phyloP scores from a whole-genome alignment of 1,140 invertebrate genomes.

The Zophobas atratus region DNA sequence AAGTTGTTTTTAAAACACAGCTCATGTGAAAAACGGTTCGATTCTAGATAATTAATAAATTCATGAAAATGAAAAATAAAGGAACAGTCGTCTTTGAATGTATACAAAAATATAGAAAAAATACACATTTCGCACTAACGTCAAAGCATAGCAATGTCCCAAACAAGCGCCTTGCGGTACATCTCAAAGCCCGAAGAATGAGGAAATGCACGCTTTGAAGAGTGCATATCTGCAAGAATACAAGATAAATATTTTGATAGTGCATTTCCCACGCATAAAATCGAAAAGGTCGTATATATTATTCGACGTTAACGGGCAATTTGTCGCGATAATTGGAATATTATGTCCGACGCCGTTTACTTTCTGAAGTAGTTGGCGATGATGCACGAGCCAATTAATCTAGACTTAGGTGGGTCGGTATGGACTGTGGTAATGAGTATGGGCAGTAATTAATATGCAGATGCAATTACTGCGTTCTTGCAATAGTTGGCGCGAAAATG shows the following conservation, averaged over 20 bases:
- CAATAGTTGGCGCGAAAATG: neutral
- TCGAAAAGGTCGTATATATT: constrained; percentile 1
- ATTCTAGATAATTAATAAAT: too few species aligned
- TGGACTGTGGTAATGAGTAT: constrained; percentile 1
- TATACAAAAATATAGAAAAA: too few species aligned
- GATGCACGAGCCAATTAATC: constrained; percentile 24
- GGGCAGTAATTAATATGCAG: neutral
- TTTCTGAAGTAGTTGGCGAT: constrained; percentile 13
- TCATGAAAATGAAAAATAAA: too few species aligned
- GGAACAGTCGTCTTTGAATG: too few species aligned
- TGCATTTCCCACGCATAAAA: constrained; percentile 29
- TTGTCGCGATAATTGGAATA: constrained; percentile 32
- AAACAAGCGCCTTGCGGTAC: too few species aligned
- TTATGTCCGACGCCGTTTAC: constrained; percentile 12
- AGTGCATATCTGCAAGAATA: neutral
- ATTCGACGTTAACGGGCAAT: constrained; percentile 4
- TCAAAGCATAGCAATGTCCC: too few species aligned
- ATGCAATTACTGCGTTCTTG: neutral
- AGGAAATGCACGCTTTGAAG: constrained; percentile 7
- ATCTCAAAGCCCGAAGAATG: neutral
- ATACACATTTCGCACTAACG: too few species aligned
- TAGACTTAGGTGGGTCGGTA: constrained; percentile 13
- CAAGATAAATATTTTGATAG: neutral
- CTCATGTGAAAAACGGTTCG: too few species aligned
- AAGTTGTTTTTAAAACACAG: too few species aligned